Conservation (phyloP, 2,888 invertebrate species). For the Chouioia cunea region DNA sequence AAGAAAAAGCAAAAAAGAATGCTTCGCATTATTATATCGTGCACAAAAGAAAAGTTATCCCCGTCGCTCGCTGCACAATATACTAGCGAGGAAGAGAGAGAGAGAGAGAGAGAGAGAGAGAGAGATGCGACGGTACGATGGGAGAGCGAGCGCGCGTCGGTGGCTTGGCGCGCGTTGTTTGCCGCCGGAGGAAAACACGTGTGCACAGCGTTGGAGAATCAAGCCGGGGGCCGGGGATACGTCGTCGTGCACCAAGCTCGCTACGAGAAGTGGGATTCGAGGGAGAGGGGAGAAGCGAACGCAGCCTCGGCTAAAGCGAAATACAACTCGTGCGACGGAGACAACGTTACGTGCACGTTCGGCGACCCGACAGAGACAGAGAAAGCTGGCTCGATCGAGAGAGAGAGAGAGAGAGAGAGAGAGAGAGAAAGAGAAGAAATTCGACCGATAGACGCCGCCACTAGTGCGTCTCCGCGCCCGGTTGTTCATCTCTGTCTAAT, state of each 20-base stretch:
- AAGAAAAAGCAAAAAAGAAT: no score
- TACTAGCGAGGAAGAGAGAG: no score
- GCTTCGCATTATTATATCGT: no score
- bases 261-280: background rate
- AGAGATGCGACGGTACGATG: constrained; percentile 7
- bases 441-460: constrained; percentile 23
- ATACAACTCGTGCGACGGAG: constrained; percentile 34
- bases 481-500: constrained; percentile 9
- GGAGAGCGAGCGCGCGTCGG: background rate
- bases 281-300: constrained; percentile 1
- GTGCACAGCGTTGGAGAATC: constrained; percentile 22
- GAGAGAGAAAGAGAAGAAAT: constrained; percentile 56
- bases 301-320: constrained; percentile 24
- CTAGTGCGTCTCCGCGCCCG: constrained; percentile 4
- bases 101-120: background rate
- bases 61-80: no score
- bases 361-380: background rate
- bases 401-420: constrained; percentile 41
- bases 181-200: constrained; percentile 38
- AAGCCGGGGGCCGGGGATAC: constrained; percentile 26
- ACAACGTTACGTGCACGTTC: background rate
- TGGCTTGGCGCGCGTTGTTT: constrained; percentile 51
- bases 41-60: no score
- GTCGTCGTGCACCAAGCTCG: constrained; percentile 8
- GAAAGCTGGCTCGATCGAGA: background rate